Evolutionary conservation across 2,888 invertebrate species (phyloP).

Genomic region (Bimastos eiseni): DNA sequence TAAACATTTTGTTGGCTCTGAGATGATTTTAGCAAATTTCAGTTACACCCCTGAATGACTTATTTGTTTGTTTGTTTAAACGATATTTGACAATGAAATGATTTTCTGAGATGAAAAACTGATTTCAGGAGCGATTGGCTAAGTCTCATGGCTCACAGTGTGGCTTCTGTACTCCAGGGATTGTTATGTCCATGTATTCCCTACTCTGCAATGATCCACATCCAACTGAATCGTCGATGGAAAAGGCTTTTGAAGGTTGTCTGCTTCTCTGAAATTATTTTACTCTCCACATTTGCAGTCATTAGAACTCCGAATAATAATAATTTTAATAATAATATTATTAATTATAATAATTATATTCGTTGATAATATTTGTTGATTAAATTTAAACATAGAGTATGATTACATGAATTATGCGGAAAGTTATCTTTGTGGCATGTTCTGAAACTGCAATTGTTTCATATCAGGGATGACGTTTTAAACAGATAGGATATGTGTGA

Average conservation of each 20-base stretch:
- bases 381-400: too few species aligned
- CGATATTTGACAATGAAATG: background rate
- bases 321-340: too few species aligned
- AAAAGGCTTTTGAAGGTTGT: slow-evolving; percentile 60
- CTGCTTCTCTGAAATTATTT: background rate
- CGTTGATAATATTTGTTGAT: too few species aligned
- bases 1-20: background rate
- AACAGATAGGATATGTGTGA: background rate
- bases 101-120: background rate
- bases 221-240: slow-evolving; percentile 77
- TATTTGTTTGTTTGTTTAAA: too few species aligned
- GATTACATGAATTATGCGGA: too few species aligned
- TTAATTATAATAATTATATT: too few species aligned
- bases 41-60: too few species aligned
- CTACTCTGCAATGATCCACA: slow-evolving; percentile 75
- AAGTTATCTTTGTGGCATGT: too few species aligned
- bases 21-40: background rate
- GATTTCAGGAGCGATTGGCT: slow-evolving; percentile 69
- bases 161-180: slow-evolving; percentile 92
- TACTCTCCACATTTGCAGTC: background rate
- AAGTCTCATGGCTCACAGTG: slow-evolving; percentile 92
- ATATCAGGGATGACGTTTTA: too few species aligned
- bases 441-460: too few species aligned
- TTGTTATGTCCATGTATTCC: slow-evolving; percentile 95
- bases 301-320: background rate